Evolutionary conservation across 2,888 invertebrate species (phyloP).

Genomic region (Spisula subtruncata): DNA sequence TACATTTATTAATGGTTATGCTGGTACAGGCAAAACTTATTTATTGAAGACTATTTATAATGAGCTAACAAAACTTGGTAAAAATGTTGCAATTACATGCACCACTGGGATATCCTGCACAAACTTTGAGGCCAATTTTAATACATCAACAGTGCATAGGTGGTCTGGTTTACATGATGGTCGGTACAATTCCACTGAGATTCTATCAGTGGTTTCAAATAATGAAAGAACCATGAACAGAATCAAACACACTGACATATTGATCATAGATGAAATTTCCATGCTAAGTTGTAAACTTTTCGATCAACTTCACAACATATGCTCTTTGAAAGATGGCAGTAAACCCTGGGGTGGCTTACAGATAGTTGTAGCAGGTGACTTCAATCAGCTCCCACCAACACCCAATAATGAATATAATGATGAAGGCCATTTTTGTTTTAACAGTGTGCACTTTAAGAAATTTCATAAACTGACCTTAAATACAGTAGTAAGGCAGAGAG

Average conservation of each 20-base stretch:
- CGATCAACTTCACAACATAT: too few species aligned
- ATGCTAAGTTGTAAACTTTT: slow-evolving; percentile 31
- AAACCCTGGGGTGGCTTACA: too few species aligned
- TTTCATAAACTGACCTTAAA: too few species aligned
- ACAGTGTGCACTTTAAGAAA: too few species aligned
- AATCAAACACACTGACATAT: background rate
- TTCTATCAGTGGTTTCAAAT: background rate
- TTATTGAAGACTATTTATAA: background rate
- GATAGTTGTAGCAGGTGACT: too few species aligned
- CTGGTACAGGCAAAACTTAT: slow-evolving; percentile 37
- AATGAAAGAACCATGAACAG: background rate
- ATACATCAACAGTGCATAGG: slow-evolving; percentile 31
- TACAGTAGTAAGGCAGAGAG: too few species aligned
- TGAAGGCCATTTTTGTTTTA: too few species aligned
- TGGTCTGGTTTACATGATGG: slow-evolving; percentile 24
- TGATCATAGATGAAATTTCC: slow-evolving; percentile 29
- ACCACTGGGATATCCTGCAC: slow-evolving; percentile 19
- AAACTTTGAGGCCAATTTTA: background rate
- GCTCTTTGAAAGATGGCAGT: too few species aligned
- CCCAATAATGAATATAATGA: too few species aligned
- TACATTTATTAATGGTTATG: background rate
- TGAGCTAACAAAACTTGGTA: background rate
- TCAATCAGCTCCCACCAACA: too few species aligned
- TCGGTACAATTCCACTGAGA: slow-evolving; percentile 13
- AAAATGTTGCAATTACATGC: slow-evolving; percentile 16